Conservation (phyloP, 2,888 invertebrate species). For the Ypsolopha sequella region DNA sequence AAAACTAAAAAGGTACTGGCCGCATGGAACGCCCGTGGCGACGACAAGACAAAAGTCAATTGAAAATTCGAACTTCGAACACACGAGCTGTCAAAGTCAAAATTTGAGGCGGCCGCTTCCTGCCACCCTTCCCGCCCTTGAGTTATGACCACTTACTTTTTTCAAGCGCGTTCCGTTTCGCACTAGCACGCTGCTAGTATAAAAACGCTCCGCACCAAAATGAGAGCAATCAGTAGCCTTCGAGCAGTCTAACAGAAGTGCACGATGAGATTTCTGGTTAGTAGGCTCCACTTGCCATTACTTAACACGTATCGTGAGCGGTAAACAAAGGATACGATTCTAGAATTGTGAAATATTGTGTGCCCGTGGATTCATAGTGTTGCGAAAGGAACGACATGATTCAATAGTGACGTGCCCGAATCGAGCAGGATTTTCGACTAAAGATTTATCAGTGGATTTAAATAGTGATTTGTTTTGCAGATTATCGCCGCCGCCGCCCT, state of each 20-base stretch:
- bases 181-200: constrained; percentile 42
- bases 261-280: constrained; percentile 68
- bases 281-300: constrained; percentile 21
- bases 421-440: too few species aligned
- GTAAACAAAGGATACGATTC: background rate
- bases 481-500: constrained; percentile 10
- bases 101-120: constrained; percentile 46
- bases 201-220: constrained; percentile 49
- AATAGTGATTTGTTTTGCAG: background rate
- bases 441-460: background rate
- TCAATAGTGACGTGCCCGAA: background rate
- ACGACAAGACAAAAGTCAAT: background rate
- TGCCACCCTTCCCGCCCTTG: constrained; percentile 66
- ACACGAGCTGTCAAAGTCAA: constrained; percentile 16
- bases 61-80: background rate
- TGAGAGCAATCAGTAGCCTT: constrained; percentile 65
- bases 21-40: background rate
- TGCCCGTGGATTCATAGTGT: background rate
- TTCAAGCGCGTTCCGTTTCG: constrained; percentile 48
- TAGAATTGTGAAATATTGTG: too few species aligned
- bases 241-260: constrained; percentile 70
- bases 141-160: constrained; percentile 55
- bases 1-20: background rate
- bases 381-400: constrained; percentile 2
- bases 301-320: background rate